Conservation (phyloP, 2,888 invertebrate species). For the Galeopsomyia nigrocyanea region DNA sequence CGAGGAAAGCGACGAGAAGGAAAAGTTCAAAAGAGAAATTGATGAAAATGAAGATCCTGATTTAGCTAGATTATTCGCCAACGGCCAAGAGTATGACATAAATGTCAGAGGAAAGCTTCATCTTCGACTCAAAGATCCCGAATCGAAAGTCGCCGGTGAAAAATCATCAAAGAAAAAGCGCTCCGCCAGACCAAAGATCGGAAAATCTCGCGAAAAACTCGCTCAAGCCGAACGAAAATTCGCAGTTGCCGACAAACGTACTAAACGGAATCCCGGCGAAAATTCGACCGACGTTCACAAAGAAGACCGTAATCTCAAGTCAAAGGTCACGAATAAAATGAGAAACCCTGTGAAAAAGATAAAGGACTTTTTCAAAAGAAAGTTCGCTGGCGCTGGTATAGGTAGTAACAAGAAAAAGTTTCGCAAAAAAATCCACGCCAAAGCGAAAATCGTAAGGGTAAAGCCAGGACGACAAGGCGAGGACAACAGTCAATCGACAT, state of each 20-base stretch:
- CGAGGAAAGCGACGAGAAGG: not conserved
- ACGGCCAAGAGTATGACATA: constrained; percentile 4
- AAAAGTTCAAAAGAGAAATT: not conserved
- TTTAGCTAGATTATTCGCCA: too few relatives aligned
- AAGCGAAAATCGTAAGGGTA: not conserved
- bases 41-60: not conserved
- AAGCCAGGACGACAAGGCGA: not conserved
- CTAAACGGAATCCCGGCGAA: too few relatives aligned
- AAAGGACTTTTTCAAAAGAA: constrained; percentile 4
- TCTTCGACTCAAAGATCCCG: constrained; percentile 1
- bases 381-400: not conserved
- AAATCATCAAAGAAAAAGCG: not conserved
- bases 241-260: too few relatives aligned
- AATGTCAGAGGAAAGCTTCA: constrained; percentile 14
- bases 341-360: not conserved
- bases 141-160: not conserved
- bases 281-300: too few relatives aligned
- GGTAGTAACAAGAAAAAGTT: not conserved
- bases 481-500: not conserved
- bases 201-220: not conserved
- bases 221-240: too few relatives aligned
- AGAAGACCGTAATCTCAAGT: too few relatives aligned
- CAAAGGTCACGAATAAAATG: too few relatives aligned
- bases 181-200: not conserved
- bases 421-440: not conserved